Conservation (phyloP, 1,140 invertebrate species). For the Cheumatopsyche charites region DNA sequence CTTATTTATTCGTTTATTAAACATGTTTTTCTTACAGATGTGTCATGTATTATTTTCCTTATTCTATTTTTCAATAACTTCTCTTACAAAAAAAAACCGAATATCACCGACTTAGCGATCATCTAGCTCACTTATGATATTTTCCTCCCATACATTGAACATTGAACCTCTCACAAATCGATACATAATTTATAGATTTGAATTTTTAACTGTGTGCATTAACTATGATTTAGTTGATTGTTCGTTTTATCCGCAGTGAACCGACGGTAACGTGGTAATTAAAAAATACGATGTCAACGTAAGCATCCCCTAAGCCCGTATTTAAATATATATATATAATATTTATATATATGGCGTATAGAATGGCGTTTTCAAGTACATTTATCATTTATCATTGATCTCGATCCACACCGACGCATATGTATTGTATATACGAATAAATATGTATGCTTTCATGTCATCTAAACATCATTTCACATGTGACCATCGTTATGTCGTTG, state of each 20-base stretch:
- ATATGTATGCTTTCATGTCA: too few species aligned
- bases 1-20: not conserved
- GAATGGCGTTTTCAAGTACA: slow-evolving; percentile 18
- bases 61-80: not conserved
- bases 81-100: not conserved
- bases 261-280: slow-evolving; percentile 29
- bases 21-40: slow-evolving; percentile 22
- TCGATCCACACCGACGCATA: too few species aligned
- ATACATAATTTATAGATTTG: not conserved
- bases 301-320: slow-evolving; percentile 27
- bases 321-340: slow-evolving; percentile 22
- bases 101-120: not conserved
- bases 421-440: too few species aligned
- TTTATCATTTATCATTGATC: not conserved
- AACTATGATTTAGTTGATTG: slow-evolving; percentile 4
- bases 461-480: too few species aligned
- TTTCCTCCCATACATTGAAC: not conserved
- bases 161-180: too few species aligned
- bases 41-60: not conserved
- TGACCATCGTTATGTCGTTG: too few species aligned
- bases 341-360: slow-evolving; percentile 22
- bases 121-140: slow-evolving; percentile 1
- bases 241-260: slow-evolving; percentile 38
- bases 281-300: slow-evolving; percentile 24
- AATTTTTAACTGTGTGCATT: not conserved